Evolutionary conservation across 1,140 invertebrate species (phyloP).

Genomic region (Campoletis sonorensis): DNA sequence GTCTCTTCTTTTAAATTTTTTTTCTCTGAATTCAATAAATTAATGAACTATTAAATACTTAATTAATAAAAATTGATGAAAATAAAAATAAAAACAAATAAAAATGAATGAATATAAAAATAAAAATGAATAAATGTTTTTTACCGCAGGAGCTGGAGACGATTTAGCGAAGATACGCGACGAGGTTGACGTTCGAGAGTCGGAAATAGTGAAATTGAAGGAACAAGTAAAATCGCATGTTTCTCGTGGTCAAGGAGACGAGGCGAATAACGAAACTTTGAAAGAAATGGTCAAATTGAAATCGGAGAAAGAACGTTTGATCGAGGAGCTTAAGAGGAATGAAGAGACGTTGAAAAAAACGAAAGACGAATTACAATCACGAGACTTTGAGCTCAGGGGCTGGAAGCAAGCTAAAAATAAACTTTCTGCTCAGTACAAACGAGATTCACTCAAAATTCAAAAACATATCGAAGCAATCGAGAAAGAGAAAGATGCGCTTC

Average conservation of each 20-base stretch:
- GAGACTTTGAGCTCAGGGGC: conserved; percentile 3
- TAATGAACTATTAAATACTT: no score
- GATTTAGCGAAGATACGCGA: conserved; percentile 26
- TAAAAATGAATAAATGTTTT: no score
- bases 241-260: conserved; percentile 26
- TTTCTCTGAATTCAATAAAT: neutral
- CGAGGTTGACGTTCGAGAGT: conserved; percentile 26
- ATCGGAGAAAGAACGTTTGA: neutral
- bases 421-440: neutral
- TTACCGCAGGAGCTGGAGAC: conserved; percentile 25
- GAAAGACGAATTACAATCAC: conserved; percentile 1
- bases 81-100: no score
- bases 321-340: neutral
- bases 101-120: no score
- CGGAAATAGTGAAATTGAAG: conserved; percentile 11
- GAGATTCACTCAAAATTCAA: neutral
- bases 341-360: neutral
- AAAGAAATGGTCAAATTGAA: neutral
- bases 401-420: neutral
- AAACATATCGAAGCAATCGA: neutral
- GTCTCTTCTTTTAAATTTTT: neutral
- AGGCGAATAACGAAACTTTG: neutral
- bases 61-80: no score
- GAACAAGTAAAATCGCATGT: conserved; percentile 18
- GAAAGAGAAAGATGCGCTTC: neutral